Evolutionary conservation across 2,797 vertebrate genomes (phyloP), one percentile per base, ranked within the genome.

Genomic region (Tadarida brasiliensis): DNA sequence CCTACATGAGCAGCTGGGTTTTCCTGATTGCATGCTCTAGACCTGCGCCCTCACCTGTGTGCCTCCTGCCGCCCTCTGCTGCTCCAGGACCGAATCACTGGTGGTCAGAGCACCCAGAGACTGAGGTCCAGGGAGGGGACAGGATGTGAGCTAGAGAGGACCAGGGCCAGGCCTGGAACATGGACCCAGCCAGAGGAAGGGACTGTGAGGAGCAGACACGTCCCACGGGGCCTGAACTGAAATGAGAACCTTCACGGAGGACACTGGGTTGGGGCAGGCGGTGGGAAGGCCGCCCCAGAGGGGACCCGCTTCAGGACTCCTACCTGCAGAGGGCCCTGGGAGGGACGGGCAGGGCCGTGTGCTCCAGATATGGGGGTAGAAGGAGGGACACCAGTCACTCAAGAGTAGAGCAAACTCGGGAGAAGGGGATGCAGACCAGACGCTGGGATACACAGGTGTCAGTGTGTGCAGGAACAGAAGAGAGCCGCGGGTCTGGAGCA

Each of bases 191-290:
- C 39, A 28, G 24, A 87, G 11, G 49, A 54, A 90, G 57, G 61
- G 22, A 0, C 61, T 7, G 3, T 3, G 9, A 10, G 4, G 17
- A 28, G 3, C 12, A 30, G 56, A 9, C 35, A 3, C 0, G 0
- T n/a, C 59, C 47, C 3, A 5, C 2, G 51, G 9, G 24, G 5
- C 49, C 70, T 61, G 8, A 1, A 2, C 83, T 47, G 26, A 49
- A 49, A 44, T 1, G 8, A 59, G 51, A n/a, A n/a, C 17, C 33
- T 87, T 78, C 4, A 2, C 15, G 20, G 56, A 67, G 54, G 65
- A 56, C 49, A 24, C 26, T 54, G 49, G 61, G 11, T 1, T 7
- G 2, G 39, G 3, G 2, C 17, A 39, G 49, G 17, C 73, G 0
- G 0, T 33, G 30, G 30, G 35, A n/a, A n/a, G 5, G 51, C 51